Base-by-base conservation (phyloP, 1,140 invertebrate species). In the Goniozus legneri region DNA sequence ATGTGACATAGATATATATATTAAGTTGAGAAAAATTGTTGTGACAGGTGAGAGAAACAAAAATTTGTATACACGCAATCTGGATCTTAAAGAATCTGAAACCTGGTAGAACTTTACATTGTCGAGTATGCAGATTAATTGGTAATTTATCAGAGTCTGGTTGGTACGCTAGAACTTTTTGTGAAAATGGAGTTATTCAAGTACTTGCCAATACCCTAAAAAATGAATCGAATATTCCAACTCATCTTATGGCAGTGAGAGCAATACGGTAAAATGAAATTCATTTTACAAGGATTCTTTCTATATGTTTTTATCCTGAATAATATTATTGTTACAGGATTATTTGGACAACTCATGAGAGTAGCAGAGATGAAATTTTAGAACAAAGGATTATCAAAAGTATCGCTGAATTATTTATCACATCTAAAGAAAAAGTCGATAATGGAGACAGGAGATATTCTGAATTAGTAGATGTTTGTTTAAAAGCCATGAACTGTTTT, bases 51-150 rank as follows among this genome's bases (percentile, higher is more conserved):
- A 54, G 41, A 42, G 50, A 51, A 8, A 58, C 62, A 39, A 64
- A 64, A 34, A 65, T 73, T 39, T 53, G 54, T 10, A 14, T 7
- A n/a, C 44, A 62, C 20, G 52, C 63, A 31, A 34, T 72, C 12
- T 59, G 53, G 52, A 64, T 75, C 47, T 44, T 70, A 43, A 60
- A 67, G 8, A 67, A 68, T 48, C 34, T 63, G 2, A 50, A 62
- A 31, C 16, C 52, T 7, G 58, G 46, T 1, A 47, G 10, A 27
- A 60, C 44, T 30, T 32, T 75, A 20, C 63, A 66, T 7, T 73
- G 71, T 39, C 62, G 70, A 18, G 67, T 65, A n/a, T 73, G 62
- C 27, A 58, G 72, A 47, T 39, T 73, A 2, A 62, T 75, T 16
- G 62, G 69, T 21, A 75, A 73, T 52, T 56, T 75, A 15, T 63